Conservation (phyloP, 2,113 vertebrate genomes). For the Ibidorhyncha struthersii region DNA sequence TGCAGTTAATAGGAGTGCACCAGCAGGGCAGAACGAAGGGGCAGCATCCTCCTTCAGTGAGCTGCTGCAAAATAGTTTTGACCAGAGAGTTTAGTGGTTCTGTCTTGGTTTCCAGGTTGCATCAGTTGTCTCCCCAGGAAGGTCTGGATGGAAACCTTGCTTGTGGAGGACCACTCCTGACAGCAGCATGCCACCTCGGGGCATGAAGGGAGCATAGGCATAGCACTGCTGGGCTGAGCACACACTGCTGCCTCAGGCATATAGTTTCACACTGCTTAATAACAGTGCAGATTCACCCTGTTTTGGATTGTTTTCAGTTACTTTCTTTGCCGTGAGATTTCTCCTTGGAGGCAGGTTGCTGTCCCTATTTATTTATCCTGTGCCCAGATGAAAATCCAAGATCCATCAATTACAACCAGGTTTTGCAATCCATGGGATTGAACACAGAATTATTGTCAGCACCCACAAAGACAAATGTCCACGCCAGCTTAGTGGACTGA, state of each 20-base stretch:
- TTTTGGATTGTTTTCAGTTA: neutral
- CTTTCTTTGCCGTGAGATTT: neutral
- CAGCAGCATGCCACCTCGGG: rapidly evolving
- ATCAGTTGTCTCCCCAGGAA: neutral
- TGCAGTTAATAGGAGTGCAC: neutral
- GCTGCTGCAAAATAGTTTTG: neutral
- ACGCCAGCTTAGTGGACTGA: neutral
- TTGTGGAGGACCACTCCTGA: neutral
- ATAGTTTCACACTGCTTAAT: neutral
- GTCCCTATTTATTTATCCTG: neutral
- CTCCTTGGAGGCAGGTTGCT: neutral
- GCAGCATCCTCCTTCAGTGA: neutral
- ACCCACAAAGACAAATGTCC: neutral
- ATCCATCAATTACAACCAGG: neutral
- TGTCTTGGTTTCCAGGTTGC: neutral
- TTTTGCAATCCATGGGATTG: neutral
- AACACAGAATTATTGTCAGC: neutral
- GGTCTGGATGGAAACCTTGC: neutral
- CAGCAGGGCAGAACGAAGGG: neutral
- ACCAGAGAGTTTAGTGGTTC: neutral
- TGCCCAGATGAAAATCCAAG: neutral
- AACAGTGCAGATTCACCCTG: neutral
- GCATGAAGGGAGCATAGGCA: neutral
- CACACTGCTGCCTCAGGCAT: neutral
- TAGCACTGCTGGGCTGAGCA: neutral